A percentile compares a stretch with the other conserved stretches of the same genome.
phyloP scores from a whole-genome alignment of 2,797 vertebrate genomes.

The Hozukius guyotensis region DNA sequence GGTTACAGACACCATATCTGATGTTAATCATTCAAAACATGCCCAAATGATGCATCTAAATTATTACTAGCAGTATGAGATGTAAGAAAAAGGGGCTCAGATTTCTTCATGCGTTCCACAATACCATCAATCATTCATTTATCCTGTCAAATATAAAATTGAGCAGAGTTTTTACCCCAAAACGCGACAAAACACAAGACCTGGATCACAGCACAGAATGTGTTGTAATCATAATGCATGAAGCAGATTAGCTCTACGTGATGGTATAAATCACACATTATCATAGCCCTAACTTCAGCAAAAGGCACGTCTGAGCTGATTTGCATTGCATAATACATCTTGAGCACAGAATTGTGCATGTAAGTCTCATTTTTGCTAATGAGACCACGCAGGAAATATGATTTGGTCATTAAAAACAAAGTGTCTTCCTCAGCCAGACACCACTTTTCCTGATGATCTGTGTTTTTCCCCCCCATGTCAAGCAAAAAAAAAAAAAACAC shows the following conservation, averaged over 20 bases:
- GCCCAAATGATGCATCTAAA: conserved; percentile 20
- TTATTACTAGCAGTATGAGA: background rate
- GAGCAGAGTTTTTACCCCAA: conserved; percentile 2
- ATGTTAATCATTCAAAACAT: conserved; percentile 36
- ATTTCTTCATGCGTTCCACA: conserved; percentile 21
- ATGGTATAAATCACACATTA: conserved; percentile 50
- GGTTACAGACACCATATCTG: conserved; percentile 9
- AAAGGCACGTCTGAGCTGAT: conserved; percentile 36
- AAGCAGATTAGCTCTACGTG: conserved; percentile 33
- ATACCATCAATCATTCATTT: conserved; percentile 44
- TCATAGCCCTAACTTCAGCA: conserved; percentile 48
- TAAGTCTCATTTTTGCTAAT: conserved; percentile 49
- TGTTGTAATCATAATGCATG: conserved; percentile 35
- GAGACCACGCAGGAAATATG: conserved; percentile 45
- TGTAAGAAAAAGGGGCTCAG: background rate
- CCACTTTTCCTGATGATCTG: conserved; percentile 43
- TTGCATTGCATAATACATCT: conserved; percentile 44
- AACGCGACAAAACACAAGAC: conserved; percentile 5
- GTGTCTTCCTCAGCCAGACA: conserved; percentile 11
- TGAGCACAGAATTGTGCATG: conserved; percentile 21
- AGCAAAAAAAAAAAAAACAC: conserved; percentile 56
- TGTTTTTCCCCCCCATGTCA: conserved; percentile 38
- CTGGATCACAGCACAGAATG: background rate
- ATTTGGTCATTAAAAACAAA: conserved; percentile 50
- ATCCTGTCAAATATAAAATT: conserved; percentile 24